A percentile compares a stretch with the other conserved stretches of the same genome.
Evolutionary conservation across 1,140 invertebrate species (phyloP).

Genomic region (Schlechtendalia chinensis): DNA sequence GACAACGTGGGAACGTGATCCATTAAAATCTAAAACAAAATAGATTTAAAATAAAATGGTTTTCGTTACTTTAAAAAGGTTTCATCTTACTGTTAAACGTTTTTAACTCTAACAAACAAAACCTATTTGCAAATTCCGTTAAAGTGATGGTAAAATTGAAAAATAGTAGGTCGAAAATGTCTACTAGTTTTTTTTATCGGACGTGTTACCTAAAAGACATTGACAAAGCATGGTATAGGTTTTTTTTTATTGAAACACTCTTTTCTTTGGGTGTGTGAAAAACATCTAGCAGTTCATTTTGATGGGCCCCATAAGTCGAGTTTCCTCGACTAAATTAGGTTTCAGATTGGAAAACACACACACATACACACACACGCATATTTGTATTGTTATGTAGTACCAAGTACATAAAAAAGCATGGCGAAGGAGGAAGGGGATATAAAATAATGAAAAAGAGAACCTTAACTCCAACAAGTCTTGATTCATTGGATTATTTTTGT

Average conservation of each 20-base stretch:
- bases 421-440: background rate
- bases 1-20: too few relatives aligned
- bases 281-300: constrained; percentile 45
- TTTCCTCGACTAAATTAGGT: constrained; percentile 30
- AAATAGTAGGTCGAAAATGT: background rate
- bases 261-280: constrained; percentile 5
- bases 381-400: background rate
- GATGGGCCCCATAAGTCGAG: constrained; percentile 37
- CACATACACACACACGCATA: constrained; percentile 17
- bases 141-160: background rate
- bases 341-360: constrained; percentile 39
- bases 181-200: constrained; percentile 33
- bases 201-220: constrained; percentile 16
- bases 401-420: background rate
- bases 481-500: constrained; percentile 23
- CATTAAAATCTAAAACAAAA: too few relatives aligned
- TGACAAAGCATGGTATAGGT: background rate
- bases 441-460: constrained; percentile 27
- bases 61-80: too few relatives aligned
- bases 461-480: constrained; percentile 16
- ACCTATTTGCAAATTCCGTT: background rate
- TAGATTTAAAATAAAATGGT: too few relatives aligned
- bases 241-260: constrained; percentile 26
- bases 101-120: too few relatives aligned
- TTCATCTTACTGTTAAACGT: too few relatives aligned